Evolutionary conservation across 2,888 invertebrate species (phyloP).

Genomic region (Syritta pipiens): DNA sequence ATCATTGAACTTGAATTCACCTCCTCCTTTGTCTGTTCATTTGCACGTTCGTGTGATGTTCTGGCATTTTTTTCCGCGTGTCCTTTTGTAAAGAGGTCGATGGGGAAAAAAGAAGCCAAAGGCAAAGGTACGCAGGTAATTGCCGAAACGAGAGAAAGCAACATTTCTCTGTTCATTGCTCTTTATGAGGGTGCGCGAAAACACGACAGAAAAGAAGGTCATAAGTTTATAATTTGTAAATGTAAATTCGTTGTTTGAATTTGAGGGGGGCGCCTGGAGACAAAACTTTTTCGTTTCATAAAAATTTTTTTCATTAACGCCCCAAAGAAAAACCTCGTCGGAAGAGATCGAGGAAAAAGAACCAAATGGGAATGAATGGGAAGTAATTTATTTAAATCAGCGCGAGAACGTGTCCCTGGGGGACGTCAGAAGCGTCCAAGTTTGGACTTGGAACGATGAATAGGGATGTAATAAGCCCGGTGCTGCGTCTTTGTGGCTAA

Average conservation of each 20-base stretch:
- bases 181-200: background rate
- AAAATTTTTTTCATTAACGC: background rate
- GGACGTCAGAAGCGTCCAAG: too few species aligned
- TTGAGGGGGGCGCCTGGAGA: background rate
- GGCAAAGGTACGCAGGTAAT: constrained; percentile 5
- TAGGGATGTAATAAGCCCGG: too few species aligned
- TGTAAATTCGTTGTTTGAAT: constrained; percentile 19
- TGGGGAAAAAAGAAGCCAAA: background rate
- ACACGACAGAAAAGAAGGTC: background rate
- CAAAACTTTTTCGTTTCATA: constrained; percentile 5
- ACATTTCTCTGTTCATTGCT: background rate
- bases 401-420: too few species aligned
- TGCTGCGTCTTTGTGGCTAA: too few species aligned
- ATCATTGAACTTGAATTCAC: constrained; percentile 33
- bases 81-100: too few species aligned
- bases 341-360: background rate
- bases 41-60: background rate
- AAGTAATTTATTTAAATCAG: background rate
- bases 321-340: background rate
- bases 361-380: background rate
- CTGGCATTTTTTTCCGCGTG: too few species aligned
- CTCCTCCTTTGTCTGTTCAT: constrained; percentile 14
- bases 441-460: too few species aligned
- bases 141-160: background rate
- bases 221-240: constrained; percentile 25